Evolutionary conservation across 2,888 invertebrate genomes (phyloP).

Genomic region (Corbicula japonica): DNA sequence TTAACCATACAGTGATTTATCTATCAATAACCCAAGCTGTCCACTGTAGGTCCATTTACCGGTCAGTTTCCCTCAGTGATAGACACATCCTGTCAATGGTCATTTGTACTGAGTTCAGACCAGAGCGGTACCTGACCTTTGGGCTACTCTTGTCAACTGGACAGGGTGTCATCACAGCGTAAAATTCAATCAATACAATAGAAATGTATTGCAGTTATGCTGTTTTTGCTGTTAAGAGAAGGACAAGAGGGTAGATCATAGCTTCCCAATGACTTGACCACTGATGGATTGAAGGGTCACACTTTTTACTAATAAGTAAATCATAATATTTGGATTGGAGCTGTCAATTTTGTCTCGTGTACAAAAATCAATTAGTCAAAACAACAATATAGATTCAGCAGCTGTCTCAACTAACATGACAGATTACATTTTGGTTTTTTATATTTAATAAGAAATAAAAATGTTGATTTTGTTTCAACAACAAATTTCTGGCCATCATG

Average conservation of each 20-base stretch:
- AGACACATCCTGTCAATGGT: slow-evolving; percentile 54
- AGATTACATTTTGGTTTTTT: no score
- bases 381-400: slow-evolving; percentile 18
- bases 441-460: no score
- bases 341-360: slow-evolving; percentile 47
- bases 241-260: no score
- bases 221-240: no score
- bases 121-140: slow-evolving; percentile 23
- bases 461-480: no score
- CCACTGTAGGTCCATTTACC: slow-evolving; percentile 36
- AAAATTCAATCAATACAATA: no score
- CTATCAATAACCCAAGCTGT: slow-evolving; percentile 25
- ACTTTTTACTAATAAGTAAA: slow-evolving; percentile 53
- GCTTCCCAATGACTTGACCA: slow-evolving; percentile 6
- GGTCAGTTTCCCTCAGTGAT: slow-evolving; percentile 46
- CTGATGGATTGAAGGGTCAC: slow-evolving; percentile 50
- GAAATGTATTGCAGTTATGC: no score
- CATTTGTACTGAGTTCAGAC: slow-evolving; percentile 46
- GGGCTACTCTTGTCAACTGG: slow-evolving; percentile 5
- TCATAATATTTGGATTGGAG: slow-evolving; percentile 44
- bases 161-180: no score
- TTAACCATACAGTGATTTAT: slow-evolving; percentile 15
- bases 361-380: slow-evolving; percentile 39
- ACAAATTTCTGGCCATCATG: no score
- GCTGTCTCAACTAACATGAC: no score